These are phyloP conservation scores for Caerostris darwini DNA, from an alignment of 1,140 invertebrate species.

Conservation along the genomic window DNA sequence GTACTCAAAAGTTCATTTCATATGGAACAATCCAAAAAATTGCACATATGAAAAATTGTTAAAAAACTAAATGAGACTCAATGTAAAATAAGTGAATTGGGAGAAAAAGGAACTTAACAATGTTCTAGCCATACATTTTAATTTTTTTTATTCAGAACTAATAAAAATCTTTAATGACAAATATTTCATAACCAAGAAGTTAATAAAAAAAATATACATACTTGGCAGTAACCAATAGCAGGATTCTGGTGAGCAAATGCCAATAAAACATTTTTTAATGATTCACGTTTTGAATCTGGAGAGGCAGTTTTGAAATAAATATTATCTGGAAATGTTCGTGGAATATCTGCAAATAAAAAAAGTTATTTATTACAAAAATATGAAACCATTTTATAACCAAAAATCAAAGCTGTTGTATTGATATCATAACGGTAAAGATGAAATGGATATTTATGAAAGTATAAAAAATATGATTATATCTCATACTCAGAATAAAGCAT, in stretches of 20 bases:
- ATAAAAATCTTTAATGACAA: no score
- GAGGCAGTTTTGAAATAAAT: conserved; percentile 92
- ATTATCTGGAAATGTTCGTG: conserved; percentile 95
- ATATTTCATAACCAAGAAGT: not conserved
- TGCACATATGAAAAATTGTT: not conserved
- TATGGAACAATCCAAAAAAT: no score
- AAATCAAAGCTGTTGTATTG: no score
- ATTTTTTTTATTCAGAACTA: no score
- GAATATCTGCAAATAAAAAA: conserved; percentile 81
- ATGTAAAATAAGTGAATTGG: not conserved
- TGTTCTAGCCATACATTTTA: no score
- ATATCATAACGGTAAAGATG: no score
- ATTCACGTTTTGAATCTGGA: conserved; percentile 83
- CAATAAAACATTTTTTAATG: conserved; percentile 90
- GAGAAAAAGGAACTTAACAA: not conserved
- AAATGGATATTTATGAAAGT: no score
- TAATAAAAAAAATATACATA: conserved; percentile 80
- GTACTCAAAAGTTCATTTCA: no score
- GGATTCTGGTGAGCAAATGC: conserved; percentile 94
- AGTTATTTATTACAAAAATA: not conserved
- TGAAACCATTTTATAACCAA: not conserved
- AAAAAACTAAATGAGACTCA: not conserved
- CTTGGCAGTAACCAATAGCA: conserved; percentile 94
- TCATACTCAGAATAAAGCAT: no score
- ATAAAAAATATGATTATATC: no score